Evolutionary conservation across 2,113 vertebrate species (phyloP), one percentile per base, ranked within the genome.

Genomic region (Nothobranchius furzeri): DNA sequence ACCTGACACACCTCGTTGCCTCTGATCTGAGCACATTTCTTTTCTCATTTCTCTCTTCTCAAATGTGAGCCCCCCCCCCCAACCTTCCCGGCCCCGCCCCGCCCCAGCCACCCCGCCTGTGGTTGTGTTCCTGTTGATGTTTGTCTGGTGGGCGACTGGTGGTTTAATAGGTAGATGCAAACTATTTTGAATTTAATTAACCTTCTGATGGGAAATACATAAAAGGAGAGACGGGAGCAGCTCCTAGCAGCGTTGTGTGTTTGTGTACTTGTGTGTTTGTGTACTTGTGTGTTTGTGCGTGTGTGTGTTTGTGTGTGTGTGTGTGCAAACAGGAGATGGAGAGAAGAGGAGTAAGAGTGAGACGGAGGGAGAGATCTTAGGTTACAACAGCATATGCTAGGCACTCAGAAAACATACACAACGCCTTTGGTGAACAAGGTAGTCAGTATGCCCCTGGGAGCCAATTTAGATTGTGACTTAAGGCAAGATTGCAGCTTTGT

Each of bases 381-480:
- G 95, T 95, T 95, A 94, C 93, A 52, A 68, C 62, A 89, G 93
- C 93, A 90, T 93, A 94, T 95, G 94, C 95, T 94, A 92, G 95
- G 93, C 92, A 93, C 93, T 81, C 89, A 70, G 90, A 93, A 94
- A 95, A 93, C 94, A 93, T 93, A 92, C 92, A 91, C 92, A 62
- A 92, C 89, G 93, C 92, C 93, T 94, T 95, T 92, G 90, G 93
- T 92, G 94, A 96, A 95, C 94, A 95, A 96, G 95, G 94, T 91
- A 94, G 90, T 85, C 86, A 79, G 91, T 92, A 83, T 89, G 94
- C 95, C 95, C 95, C 83, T 91, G 95, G 95, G 95, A 98, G 94
- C 93, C 94, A 94, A 95, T 95, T 96, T 95, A 95, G 93, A 95
- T 94, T 89, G 93, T 95, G 95, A 95, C 95, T 96, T 95, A 93